Percentiles rank a stretch among this genome's conserved stretches.
These are phyloP conservation scores for Alloplasta piceator DNA, from an alignment of 2,888 invertebrate genomes.

Conservation along the genomic window DNA sequence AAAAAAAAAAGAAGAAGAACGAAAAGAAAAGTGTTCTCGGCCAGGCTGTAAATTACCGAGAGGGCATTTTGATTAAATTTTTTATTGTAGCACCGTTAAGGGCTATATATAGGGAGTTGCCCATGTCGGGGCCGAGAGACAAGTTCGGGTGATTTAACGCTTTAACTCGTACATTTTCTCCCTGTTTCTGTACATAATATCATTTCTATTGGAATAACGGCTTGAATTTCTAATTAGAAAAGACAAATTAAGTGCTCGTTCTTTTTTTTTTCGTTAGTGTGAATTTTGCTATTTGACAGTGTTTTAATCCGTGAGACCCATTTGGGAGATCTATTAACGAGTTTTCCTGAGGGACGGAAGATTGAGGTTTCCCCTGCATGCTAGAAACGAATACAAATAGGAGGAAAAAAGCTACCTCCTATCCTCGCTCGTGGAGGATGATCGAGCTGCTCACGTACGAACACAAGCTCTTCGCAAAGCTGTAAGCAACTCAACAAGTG, in stretches of 20 bases:
- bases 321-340: no score
- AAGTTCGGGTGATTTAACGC: constrained; percentile 78
- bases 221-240: constrained; percentile 52
- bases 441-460: constrained; percentile 31
- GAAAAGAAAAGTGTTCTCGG: constrained; percentile 27
- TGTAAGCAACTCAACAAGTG: constrained; percentile 77
- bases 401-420: neutral
- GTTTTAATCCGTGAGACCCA: neutral
- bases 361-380: no score
- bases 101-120: constrained; percentile 47
- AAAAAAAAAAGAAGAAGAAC: constrained; percentile 48
- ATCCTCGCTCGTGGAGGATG: constrained; percentile 10
- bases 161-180: constrained; percentile 21
- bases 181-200: neutral
- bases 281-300: neutral
- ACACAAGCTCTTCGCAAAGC: constrained; percentile 48
- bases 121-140: constrained; percentile 47
- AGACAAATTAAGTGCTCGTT: constrained; percentile 29
- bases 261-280: no score
- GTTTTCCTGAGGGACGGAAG: no score
- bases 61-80: constrained; percentile 84
- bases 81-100: constrained; percentile 80
- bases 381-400: no score
- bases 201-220: constrained; percentile 6
- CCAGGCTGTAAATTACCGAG: constrained; percentile 81